phyloP scores from a whole-genome alignment of 2,888 invertebrate genomes.

The Drosophila ochracea region DNA sequence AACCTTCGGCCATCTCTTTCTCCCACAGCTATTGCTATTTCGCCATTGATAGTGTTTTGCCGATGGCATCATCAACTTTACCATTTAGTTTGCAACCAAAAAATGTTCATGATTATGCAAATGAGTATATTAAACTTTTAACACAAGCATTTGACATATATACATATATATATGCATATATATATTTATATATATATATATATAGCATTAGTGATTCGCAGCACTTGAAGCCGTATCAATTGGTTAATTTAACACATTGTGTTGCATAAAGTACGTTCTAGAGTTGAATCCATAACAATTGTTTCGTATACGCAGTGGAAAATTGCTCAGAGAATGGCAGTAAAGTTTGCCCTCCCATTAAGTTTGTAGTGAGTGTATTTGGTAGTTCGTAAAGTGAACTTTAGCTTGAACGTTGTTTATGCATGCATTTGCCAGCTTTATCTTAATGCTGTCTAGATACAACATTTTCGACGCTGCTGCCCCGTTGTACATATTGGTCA shows the following conservation, averaged over 20 bases:
- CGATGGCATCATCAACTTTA: constrained; percentile 59
- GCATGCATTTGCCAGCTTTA: constrained; percentile 79
- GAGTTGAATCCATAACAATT: background rate
- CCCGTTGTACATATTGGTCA: constrained; percentile 44
- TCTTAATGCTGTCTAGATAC: constrained; percentile 80
- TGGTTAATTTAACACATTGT: background rate
- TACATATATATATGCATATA: background rate
- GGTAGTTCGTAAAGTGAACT: constrained; percentile 32
- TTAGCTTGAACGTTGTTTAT: constrained; percentile 61
- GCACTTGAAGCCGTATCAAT: background rate
- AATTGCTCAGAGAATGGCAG: constrained; percentile 12
- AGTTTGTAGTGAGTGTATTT: constrained; percentile 41
- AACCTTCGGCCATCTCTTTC: constrained; percentile 55
- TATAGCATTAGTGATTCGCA: background rate
- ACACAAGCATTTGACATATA: constrained; percentile 11
- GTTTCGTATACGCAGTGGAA: constrained; percentile 22
- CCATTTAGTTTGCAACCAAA: constrained; percentile 51
- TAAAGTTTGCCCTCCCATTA: constrained; percentile 9
- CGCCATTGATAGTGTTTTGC: constrained; percentile 31
- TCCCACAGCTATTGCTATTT: constrained; percentile 31
- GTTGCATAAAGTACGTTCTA: background rate
- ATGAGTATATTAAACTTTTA: constrained; percentile 55
- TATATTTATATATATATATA: background rate
- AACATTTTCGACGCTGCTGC: constrained; percentile 63
- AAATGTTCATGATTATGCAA: constrained; percentile 57